Base-by-base conservation (phyloP, 2,797 vertebrate species). In the Peromyscus eremicus region DNA sequence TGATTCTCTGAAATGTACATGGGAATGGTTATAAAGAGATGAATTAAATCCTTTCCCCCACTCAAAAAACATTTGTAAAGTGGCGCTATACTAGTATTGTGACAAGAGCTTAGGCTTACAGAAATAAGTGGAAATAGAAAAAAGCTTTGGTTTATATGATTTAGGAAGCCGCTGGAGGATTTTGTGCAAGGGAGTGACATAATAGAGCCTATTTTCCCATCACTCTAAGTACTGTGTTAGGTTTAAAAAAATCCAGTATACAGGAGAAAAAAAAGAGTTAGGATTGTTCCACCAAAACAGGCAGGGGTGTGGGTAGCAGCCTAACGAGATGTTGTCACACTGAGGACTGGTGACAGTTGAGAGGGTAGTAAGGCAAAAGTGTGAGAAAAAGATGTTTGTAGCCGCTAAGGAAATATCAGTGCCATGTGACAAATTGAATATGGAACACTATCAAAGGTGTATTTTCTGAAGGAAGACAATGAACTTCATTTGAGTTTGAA, bases 341-440 rank as follows among this genome's bases (percentile, higher is more conserved):
- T 40, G 11, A 40, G 14, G 8, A 40, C 9, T 34, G 1, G 27
- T 49, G 6, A 55, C 10, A 2, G 0, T 0, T 60, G 9, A 4
- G 29, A 19, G 14, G 25, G 5, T 32, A n/a, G 13, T 60, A 0
- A 80, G 64, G 3, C 1, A 62, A 83, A 40, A 27, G 17, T 14
- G 9, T 4, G 14, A 46, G 1, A 16, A 10, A 71, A 62, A 34
- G 10, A 49, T 8, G 19, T 27, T 55, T 43, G 10, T 52, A 37
- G 19, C 11, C 10, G 16, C 32, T 85, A 21, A 19, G 4, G 57
- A 46, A 16, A 81, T 21, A 25, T 32, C 64, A 10, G 23, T 13
- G n/a, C 1, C 14, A 55, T n/a, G 68, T 89, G 40, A 43, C 55
- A 46, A 87, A 37, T 17, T 46, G 49, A 76, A 71, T 73, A 25